A percentile compares a stretch with the other conserved stretches of the same genome.
These are phyloP conservation scores for Volucella zonaria DNA, from an alignment of 2,888 invertebrate genomes.

Conservation along the genomic window DNA sequence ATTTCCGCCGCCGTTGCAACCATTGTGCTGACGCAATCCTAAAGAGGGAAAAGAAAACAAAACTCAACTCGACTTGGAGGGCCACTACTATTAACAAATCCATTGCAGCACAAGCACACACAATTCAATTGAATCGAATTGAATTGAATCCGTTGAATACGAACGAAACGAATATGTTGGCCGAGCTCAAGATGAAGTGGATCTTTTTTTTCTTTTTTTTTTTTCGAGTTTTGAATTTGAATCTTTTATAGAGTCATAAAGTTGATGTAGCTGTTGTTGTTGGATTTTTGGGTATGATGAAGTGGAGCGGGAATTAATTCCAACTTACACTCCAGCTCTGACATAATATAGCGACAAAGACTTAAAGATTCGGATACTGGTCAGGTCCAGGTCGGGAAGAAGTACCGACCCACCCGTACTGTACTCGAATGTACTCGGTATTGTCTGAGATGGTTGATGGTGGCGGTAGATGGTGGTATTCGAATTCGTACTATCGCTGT, in stretches of 20 bases:
- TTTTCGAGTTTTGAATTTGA: conserved; percentile 7
- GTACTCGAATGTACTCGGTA: background rate
- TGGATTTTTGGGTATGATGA: conserved; percentile 26
- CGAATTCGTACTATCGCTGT: too few species aligned
- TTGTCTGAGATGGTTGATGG: conserved; percentile 34
- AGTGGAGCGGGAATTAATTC: conserved; percentile 69
- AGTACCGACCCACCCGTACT: conserved; percentile 3
- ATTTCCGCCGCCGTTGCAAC: conserved; percentile 47
- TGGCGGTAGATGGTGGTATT: too few species aligned
- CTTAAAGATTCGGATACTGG: conserved; percentile 21
- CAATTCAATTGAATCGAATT: conserved; percentile 71
- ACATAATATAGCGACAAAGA: conserved; percentile 44
- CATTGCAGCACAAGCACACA: conserved; percentile 47
- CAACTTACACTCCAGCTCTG: conserved; percentile 54
- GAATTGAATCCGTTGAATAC: conserved; percentile 68
- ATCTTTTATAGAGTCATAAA: conserved; percentile 67
- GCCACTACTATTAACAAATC: conserved; percentile 63
- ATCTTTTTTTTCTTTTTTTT: conserved; percentile 37
- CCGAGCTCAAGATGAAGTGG: conserved; percentile 57
- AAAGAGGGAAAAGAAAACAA: conserved; percentile 14
- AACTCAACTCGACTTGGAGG: conserved; percentile 65
- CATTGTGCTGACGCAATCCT: conserved; percentile 36
- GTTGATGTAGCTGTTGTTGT: conserved; percentile 30
- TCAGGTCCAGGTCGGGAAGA: conserved; percentile 59
- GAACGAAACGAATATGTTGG: conserved; percentile 7